phyloP scores from a whole-genome alignment of 92 coral and sea anemone species.

The Zoanthus sansibaricus region DNA sequence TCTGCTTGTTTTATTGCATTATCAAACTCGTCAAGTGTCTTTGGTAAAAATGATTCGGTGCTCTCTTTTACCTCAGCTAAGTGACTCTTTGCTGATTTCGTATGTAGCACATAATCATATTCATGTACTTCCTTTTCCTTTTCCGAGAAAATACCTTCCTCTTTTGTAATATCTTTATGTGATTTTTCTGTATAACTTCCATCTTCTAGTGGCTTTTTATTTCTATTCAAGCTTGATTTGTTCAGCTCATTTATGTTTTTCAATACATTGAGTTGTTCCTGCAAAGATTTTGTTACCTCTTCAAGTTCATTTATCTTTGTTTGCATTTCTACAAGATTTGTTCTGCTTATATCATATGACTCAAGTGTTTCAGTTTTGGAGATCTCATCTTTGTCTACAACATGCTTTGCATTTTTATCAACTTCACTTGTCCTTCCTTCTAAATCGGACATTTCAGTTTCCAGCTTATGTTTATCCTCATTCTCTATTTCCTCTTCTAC shows the following conservation, averaged over 20 bases:
- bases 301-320: no score
- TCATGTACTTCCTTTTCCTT: background rate
- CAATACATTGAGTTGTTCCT: constrained; percentile 39
- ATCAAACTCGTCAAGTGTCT: background rate
- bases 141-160: background rate
- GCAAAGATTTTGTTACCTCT: no score
- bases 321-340: no score
- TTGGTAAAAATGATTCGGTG: background rate
- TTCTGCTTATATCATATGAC: no score
- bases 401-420: background rate
- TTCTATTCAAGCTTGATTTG: background rate
- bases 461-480: constrained; percentile 14
- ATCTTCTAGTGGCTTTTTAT: background rate
- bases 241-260: background rate
- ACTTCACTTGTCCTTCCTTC: background rate
- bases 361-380: no score
- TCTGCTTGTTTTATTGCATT: background rate
- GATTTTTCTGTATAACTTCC: background rate
- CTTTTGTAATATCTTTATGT: background rate
- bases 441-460: constrained; percentile 36
- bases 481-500: background rate
- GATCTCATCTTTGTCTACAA: background rate
- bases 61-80: constrained; percentile 51
- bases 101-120: background rate
- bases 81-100: background rate